A percentile compares a stretch with the other conserved stretches of the same genome.
phyloP scores from a whole-genome alignment of 2,113 vertebrate genomes.

The Lagopus muta region DNA sequence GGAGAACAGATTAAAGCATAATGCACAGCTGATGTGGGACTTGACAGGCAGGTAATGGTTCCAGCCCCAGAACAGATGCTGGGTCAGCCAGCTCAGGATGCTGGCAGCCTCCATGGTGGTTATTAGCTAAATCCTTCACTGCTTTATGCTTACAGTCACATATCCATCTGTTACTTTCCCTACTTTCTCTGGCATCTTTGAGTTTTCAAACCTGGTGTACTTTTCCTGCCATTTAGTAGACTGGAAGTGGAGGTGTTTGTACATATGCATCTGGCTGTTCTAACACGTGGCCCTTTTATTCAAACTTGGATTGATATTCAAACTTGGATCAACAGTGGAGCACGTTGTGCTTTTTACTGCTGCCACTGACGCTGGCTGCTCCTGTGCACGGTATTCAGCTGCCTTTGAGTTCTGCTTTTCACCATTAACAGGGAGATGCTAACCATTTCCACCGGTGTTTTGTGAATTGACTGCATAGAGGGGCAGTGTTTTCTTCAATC shows the following conservation, averaged over 20 bases:
- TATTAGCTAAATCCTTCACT: not conserved
- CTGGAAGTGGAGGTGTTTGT: not conserved
- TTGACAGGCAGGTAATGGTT: constrained; percentile 15
- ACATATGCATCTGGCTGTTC: not conserved
- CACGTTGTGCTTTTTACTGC: not conserved
- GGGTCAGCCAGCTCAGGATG: not conserved
- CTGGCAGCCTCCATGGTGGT: not conserved
- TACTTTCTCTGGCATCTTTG: not conserved
- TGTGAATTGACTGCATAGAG: not conserved
- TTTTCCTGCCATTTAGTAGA: not conserved
- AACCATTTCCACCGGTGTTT: not conserved
- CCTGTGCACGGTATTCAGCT: not conserved
- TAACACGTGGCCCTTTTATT: not conserved
- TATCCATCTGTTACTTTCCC: not conserved
- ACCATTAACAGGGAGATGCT: not conserved
- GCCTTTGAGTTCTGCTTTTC: not conserved
- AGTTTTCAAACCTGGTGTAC: not conserved
- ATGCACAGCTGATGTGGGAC: not conserved
- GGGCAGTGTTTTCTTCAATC: not conserved
- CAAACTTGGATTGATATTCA: not conserved
- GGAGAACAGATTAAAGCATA: constrained; percentile 12
- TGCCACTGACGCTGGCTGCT: not conserved
- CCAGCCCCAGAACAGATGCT: not conserved
- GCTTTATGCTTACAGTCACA: not conserved
- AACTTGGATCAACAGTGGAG: not conserved